Evolutionary conservation across 2,888 invertebrate genomes (phyloP).

Genomic region (Latheticus oryzae): DNA sequence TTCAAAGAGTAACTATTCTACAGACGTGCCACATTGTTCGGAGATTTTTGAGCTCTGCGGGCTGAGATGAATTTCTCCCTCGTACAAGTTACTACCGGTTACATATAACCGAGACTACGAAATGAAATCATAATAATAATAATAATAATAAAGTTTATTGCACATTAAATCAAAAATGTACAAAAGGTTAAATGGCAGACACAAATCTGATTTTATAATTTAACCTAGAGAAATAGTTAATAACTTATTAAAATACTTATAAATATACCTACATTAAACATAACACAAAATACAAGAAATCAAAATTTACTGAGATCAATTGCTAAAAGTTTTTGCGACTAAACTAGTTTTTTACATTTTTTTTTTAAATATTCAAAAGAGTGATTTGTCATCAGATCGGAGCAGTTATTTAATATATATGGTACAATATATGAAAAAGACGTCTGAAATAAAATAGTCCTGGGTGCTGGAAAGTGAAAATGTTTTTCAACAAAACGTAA

Average conservation of each 20-base stretch:
- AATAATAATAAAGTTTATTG: neutral
- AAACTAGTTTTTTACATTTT: neutral
- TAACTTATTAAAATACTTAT: neutral
- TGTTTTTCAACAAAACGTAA: too few species aligned
- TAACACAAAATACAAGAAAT: neutral
- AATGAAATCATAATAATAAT: conserved; percentile 4
- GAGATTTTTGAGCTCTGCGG: too few species aligned
- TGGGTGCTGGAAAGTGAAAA: too few species aligned
- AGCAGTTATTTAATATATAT: neutral
- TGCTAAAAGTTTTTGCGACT: neutral
- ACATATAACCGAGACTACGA: too few species aligned
- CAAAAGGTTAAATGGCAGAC: conserved; percentile 7
- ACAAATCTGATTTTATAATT: neutral
- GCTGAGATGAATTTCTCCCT: too few species aligned
- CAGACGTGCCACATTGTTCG: too few species aligned
- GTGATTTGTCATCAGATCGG: neutral
- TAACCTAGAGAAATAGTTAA: neutral
- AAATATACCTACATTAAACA: neutral
- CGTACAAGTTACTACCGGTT: too few species aligned
- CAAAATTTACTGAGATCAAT: neutral
- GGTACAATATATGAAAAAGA: neutral
- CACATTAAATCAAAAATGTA: conserved; percentile 3
- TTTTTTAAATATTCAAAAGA: neutral
- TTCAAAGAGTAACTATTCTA: too few species aligned
- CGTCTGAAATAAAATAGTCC: neutral